Evolutionary conservation across 2,113 vertebrate genomes (phyloP).

Genomic region (Aythya baeri): DNA sequence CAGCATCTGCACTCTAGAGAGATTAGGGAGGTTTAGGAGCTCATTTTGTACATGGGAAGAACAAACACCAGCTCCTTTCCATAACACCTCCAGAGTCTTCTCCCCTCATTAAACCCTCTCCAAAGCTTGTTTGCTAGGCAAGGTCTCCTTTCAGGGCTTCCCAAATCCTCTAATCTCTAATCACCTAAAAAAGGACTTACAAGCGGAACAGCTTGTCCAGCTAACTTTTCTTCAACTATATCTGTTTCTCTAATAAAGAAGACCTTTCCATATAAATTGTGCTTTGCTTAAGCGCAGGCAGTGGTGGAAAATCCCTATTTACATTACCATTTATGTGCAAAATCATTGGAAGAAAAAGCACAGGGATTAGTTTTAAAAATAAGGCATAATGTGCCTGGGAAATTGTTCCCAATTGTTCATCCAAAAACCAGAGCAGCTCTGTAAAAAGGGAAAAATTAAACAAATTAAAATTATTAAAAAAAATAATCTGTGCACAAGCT

Average conservation of each 20-base stretch:
- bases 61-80: background rate
- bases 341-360: background rate
- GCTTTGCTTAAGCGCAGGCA: background rate
- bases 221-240: background rate
- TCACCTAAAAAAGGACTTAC: background rate
- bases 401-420: background rate
- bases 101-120: background rate
- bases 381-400: background rate
- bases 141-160: background rate
- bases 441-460: background rate
- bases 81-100: background rate
- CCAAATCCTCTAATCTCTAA: background rate
- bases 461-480: background rate
- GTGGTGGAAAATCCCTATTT: background rate
- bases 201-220: background rate
- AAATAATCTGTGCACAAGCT: background rate
- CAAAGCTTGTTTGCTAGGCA: background rate
- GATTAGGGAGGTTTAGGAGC: background rate
- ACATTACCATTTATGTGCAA: background rate
- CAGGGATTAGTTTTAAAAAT: background rate
- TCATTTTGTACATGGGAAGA: background rate
- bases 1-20: background rate
- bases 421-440: background rate
- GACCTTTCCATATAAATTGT: background rate
- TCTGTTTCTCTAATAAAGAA: background rate